Evolutionary conservation across 1,140 invertebrate species (phyloP).

Genomic region (Drosophila ironensis): DNA sequence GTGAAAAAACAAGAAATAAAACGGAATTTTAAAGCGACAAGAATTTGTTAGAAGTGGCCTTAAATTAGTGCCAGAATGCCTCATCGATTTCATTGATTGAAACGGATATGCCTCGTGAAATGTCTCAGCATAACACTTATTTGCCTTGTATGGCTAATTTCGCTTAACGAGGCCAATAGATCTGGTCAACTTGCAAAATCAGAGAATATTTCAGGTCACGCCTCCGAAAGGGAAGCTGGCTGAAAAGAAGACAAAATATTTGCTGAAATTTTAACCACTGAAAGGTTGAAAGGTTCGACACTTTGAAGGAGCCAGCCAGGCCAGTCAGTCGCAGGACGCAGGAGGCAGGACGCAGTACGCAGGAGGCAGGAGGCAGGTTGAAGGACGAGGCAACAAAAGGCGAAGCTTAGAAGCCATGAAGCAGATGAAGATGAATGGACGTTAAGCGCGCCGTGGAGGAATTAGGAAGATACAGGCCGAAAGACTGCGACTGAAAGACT

Average conservation of each 20-base stretch:
- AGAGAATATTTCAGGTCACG: not conserved
- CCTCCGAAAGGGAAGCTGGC: not conserved
- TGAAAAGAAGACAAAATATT: slow-evolving; percentile 50
- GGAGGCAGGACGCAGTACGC: not conserved
- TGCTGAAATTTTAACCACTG: slow-evolving; percentile 67
- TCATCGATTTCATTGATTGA: too few species aligned
- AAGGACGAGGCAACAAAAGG: slow-evolving; percentile 3
- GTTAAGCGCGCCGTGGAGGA: slow-evolving; percentile 62
- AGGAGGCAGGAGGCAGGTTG: not conserved
- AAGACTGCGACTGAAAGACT: not conserved
- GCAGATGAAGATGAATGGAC: slow-evolving; percentile 70
- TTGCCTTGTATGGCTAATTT: not conserved
- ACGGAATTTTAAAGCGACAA: too few species aligned
- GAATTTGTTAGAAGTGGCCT: too few species aligned
- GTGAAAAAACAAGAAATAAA: too few species aligned
- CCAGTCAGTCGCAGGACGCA: too few species aligned
- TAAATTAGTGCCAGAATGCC: too few species aligned
- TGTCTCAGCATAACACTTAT: too few species aligned
- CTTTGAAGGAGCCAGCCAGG: slow-evolving; percentile 11
- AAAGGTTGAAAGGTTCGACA: slow-evolving; percentile 63
- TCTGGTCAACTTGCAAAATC: not conserved
- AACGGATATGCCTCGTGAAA: too few species aligned
- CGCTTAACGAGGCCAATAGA: not conserved
- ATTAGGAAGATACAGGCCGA: slow-evolving; percentile 52
- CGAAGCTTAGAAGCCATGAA: slow-evolving; percentile 57